Evolutionary conservation across 2,888 invertebrate species (phyloP).

Genomic region (Strigamia crassipes): DNA sequence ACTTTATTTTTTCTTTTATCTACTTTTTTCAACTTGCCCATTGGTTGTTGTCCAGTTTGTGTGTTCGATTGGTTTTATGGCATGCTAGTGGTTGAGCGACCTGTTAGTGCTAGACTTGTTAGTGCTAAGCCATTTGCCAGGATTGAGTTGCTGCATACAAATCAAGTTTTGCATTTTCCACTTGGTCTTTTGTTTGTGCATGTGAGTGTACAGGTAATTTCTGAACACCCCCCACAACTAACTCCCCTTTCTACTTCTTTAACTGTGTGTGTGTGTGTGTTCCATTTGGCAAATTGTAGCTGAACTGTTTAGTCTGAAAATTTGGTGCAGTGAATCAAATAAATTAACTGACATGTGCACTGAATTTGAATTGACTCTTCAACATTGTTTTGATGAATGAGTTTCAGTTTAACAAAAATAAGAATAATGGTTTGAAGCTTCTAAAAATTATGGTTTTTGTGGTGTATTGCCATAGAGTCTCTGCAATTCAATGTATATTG

Average conservation of each 20-base stretch:
- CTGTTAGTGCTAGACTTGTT: background rate
- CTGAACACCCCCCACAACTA: background rate
- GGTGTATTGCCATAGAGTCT: no score
- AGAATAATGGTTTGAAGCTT: no score
- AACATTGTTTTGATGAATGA: no score
- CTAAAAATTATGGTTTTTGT: no score
- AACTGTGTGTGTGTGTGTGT: no score
- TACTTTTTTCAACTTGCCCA: background rate
- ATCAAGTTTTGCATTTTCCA: background rate
- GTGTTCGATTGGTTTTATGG: constrained; percentile 10
- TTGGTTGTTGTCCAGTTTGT: constrained; percentile 10
- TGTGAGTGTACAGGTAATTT: background rate
- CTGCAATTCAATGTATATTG: no score
- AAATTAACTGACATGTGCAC: background rate
- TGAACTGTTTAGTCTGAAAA: background rate
- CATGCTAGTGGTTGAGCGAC: background rate
- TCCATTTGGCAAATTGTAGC: background rate
- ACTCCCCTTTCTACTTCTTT: background rate
- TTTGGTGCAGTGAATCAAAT: constrained; percentile 10
- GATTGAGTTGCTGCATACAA: constrained; percentile 1
- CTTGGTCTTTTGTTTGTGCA: background rate
- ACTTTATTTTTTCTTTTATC: background rate
- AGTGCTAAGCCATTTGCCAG: constrained; percentile 1
- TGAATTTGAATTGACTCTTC: background rate
- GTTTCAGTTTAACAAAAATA: no score